Conservation (phyloP, 2,113 vertebrate genomes). For the Vidua chalybeata region DNA sequence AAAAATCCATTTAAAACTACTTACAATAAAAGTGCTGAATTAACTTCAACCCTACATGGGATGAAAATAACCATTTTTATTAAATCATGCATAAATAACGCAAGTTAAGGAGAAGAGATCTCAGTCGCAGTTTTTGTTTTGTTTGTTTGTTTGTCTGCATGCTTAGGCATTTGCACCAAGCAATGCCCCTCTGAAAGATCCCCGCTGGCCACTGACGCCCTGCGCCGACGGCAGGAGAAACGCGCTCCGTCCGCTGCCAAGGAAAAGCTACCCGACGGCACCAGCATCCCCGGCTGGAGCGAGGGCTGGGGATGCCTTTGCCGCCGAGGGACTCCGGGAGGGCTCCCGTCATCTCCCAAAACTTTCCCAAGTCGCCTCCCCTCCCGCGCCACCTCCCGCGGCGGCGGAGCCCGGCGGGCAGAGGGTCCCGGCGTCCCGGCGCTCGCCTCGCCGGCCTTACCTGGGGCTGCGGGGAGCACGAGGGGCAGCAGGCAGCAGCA, state of each 20-base stretch:
- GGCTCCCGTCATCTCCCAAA: background rate
- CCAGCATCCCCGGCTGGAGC: fast-evolving
- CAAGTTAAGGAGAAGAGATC: background rate
- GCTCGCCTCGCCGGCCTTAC: constrained; percentile 61
- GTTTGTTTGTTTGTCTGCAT: background rate
- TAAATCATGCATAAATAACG: background rate
- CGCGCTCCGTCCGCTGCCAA: fast-evolving
- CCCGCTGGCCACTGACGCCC: fast-evolving
- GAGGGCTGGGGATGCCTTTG: background rate
- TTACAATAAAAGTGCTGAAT: background rate
- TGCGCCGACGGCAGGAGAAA: fast-evolving
- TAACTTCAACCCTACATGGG: background rate
- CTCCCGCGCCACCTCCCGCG: background rate
- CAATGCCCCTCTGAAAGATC: background rate
- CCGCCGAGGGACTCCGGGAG: fast-evolving
- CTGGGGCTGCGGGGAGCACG: constrained; percentile 61
- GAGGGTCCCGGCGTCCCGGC: background rate
- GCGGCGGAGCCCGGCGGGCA: background rate
- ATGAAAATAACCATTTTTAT: background rate
- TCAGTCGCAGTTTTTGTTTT: background rate
- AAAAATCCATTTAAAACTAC: background rate
- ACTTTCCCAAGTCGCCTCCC: constrained; percentile 3
- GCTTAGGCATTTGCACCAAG: background rate
- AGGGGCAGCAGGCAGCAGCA: constrained; percentile 70
- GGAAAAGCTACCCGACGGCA: fast-evolving